Evolutionary conservation across 2,113 vertebrate genomes (phyloP).

Genomic region (Carlito syrichta): DNA sequence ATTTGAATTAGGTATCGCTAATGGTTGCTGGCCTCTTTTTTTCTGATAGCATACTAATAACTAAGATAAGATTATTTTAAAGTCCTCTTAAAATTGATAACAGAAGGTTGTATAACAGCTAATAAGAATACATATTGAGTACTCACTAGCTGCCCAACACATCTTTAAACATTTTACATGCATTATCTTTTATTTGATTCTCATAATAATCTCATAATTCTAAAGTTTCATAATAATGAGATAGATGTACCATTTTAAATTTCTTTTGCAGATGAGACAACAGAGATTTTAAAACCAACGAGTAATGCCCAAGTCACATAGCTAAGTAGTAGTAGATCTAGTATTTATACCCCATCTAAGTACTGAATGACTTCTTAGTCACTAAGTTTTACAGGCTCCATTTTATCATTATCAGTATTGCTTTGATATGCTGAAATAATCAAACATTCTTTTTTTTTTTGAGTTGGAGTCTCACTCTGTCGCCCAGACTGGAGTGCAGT

Average conservation of each 20-base stretch:
- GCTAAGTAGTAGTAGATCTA: not conserved
- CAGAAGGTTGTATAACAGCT: not conserved
- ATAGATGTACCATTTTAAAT: not conserved
- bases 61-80: no score
- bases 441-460: no score
- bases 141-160: not conserved
- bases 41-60: not conserved
- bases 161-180: not conserved
- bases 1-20: not conserved
- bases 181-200: not conserved
- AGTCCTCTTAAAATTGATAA: not conserved
- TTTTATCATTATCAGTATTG: not conserved
- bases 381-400: not conserved
- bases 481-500: no score
- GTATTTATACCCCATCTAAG: not conserved
- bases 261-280: not conserved
- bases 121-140: not conserved
- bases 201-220: not conserved
- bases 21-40: not conserved
- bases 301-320: not conserved
- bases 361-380: not conserved
- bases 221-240: no score
- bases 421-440: not conserved
- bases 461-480: no score
- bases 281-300: not conserved